A percentile compares a stretch with the other conserved stretches of the same genome.
phyloP scores from a whole-genome alignment of 2,888 invertebrate genomes.

The Drosophila rellima region DNA sequence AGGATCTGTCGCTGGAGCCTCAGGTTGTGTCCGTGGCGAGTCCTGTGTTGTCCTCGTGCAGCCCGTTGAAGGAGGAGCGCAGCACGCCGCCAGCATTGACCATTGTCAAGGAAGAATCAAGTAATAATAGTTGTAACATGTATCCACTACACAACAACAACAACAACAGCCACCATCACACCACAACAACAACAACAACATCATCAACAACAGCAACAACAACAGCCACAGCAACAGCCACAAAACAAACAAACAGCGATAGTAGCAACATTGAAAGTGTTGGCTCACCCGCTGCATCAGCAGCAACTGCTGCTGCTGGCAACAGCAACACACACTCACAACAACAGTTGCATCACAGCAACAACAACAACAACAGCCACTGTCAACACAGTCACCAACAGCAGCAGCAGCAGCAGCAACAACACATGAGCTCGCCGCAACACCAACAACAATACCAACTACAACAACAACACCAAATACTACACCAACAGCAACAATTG shows the following conservation, averaged over 20 bases:
- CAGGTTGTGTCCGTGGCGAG: slow-evolving; percentile 85
- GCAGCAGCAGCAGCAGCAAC: slow-evolving; percentile 76
- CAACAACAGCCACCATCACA: slow-evolving; percentile 69
- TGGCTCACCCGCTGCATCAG: slow-evolving; percentile 56
- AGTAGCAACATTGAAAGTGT: slow-evolving; percentile 73
- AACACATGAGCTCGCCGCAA: slow-evolving; percentile 78
- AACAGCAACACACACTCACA: slow-evolving; percentile 70
- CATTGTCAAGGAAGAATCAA: slow-evolving; percentile 91
- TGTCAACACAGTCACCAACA: slow-evolving; percentile 73
- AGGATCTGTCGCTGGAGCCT: slow-evolving; percentile 91
- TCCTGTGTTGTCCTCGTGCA: slow-evolving; percentile 86
- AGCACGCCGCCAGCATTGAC: slow-evolving; percentile 89
- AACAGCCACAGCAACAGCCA: slow-evolving; percentile 67
- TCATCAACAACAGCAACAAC: slow-evolving; percentile 72
- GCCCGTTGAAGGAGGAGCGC: slow-evolving; percentile 89
- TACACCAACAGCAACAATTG: slow-evolving; percentile 78
- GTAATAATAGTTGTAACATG: slow-evolving; percentile 89
- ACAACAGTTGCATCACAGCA: slow-evolving; percentile 81
- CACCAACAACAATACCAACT: slow-evolving; percentile 82
- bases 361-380: slow-evolving; percentile 69
- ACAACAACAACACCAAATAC: slow-evolving; percentile 84
- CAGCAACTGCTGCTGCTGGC: slow-evolving; percentile 65
- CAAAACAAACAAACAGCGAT: slow-evolving; percentile 69
- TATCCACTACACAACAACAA: slow-evolving; percentile 84
- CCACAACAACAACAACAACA: slow-evolving; percentile 71